A percentile compares a stretch with the other conserved stretches of the same genome.
Evolutionary conservation across 2,797 vertebrate species (phyloP).

Genomic region (Cryptoblepharus egeriae): DNA sequence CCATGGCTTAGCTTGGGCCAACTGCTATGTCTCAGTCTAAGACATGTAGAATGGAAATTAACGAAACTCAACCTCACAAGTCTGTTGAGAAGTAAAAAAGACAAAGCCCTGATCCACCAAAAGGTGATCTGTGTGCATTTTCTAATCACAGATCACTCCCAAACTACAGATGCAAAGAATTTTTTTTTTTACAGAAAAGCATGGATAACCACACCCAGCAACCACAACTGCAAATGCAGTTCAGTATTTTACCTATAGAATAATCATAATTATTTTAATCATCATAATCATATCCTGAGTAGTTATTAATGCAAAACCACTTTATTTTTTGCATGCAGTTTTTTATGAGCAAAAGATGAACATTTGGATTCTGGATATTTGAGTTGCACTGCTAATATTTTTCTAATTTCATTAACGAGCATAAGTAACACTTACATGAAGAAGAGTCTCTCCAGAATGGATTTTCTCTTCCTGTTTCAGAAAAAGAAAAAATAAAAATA

Average conservation of each 20-base stretch:
- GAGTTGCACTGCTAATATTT: slow-evolving; percentile 51
- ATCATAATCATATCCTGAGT: slow-evolving; percentile 46
- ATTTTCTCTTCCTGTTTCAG: slow-evolving; percentile 68
- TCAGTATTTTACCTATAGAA: neutral
- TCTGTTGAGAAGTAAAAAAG: slow-evolving; percentile 13
- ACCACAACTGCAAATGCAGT: slow-evolving; percentile 23
- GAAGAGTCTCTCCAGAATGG: slow-evolving; percentile 70
- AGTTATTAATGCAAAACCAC: slow-evolving; percentile 46
- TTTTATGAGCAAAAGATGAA: slow-evolving; percentile 54
- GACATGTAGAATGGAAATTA: neutral
- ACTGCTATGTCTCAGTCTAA: neutral
- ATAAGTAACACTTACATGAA: slow-evolving; percentile 76
- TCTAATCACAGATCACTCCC: neutral
- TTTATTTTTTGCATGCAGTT: slow-evolving; percentile 43
- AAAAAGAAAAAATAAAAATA: slow-evolving; percentile 44
- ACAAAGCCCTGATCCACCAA: slow-evolving; percentile 17
- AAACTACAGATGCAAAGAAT: neutral
- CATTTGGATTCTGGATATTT: slow-evolving; percentile 48
- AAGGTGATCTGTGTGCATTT: neutral
- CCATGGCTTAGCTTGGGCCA: neutral
- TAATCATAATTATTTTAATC: neutral
- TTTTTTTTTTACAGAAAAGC: neutral
- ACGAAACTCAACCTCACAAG: neutral
- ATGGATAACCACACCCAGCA: neutral
- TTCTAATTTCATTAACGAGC: slow-evolving; percentile 64